These are phyloP conservation scores for Ophiothrix spiculata DNA, from an alignment of 35 echinoderm and acorn worm genomes.

Conservation along the genomic window DNA sequence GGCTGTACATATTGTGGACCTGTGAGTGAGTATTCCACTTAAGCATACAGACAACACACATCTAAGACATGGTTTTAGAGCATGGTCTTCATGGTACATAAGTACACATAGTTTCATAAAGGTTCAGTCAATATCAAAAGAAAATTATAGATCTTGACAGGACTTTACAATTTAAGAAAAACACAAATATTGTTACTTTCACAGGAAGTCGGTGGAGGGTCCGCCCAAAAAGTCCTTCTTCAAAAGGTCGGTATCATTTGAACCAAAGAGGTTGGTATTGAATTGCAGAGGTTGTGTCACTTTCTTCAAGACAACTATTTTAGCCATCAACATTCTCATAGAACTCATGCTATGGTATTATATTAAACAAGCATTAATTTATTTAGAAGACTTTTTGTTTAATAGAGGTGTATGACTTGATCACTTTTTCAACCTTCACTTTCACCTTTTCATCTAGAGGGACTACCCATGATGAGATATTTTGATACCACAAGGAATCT, in stretches of 20 bases:
- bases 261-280: not conserved
- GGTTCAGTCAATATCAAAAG: not conserved
- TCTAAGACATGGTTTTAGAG: too few species aligned
- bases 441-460: too few species aligned
- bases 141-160: not conserved
- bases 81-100: too few species aligned
- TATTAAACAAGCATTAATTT: not conserved
- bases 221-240: not conserved
- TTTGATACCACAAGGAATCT: too few species aligned
- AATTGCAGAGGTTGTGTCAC: too few species aligned
- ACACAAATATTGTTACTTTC: not conserved
- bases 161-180: not conserved
- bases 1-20: too few species aligned
- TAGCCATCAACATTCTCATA: not conserved
- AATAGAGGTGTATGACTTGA: not conserved
- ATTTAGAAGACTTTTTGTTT: not conserved
- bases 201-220: not conserved
- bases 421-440: too few species aligned
- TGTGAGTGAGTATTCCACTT: too few species aligned
- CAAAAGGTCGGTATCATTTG: not conserved
- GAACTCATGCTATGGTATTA: not conserved
- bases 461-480: too few species aligned
- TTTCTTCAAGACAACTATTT: too few species aligned
- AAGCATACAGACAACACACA: too few species aligned
- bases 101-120: too few species aligned